A percentile compares a stretch with the other conserved stretches of the same genome.
phyloP scores from a whole-genome alignment of 2,113 vertebrate genomes.

The western clawed frog (Xenopus tropicalis) region UCB_Xtro_10.0 CM004449.2:2544001-2544500 shows the following conservation, averaged over 20 bases:
- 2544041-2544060: no score
- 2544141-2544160: no score
- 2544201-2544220: not conserved
- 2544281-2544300: constrained; percentile 34
- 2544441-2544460: not conserved
- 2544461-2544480: not conserved
- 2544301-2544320: constrained; percentile 3
- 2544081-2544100: no score
- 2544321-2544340: not conserved
- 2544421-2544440: no score
- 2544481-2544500: not conserved
- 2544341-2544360: not conserved
- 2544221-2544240: not conserved
- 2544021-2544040: no score
- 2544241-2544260: not conserved
- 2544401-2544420: not conserved
- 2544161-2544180: not conserved
- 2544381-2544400: not conserved
- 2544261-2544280: not conserved
- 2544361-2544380: constrained; percentile 1
- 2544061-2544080: no score
- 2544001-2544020: no score
- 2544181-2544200: not conserved
- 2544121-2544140: no score
- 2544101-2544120: no score